Evolutionary conservation across 2,888 invertebrate genomes (phyloP), one percentile per base, ranked within the genome.

Genomic region (Stegana nigrithorax): DNA sequence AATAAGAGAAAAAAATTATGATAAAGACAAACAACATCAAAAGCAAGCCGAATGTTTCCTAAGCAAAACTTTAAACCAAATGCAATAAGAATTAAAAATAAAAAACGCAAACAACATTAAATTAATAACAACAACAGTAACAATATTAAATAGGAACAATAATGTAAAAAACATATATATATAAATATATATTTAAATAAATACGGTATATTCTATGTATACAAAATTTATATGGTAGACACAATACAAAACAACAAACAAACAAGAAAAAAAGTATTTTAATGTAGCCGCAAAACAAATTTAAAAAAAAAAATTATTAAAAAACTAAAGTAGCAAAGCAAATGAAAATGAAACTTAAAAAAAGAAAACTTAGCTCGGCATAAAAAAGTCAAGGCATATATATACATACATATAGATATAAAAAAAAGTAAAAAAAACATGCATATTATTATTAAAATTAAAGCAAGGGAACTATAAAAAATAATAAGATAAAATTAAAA

Each of bases 121-220:
- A 17, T 29, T 47, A 67, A 65, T 59, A 65, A 59, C 51, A 67
- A 65, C 57, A 57, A 75, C 71, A 70, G 65, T 77, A 75, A 75
- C 79, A 75, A 75, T 79, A 75, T 78, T 79, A 79, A 77, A 73
- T 75, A 75, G 80, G 79, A 75, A 75, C 78, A 75, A 75, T 79
- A 75, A 75, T 79, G 79, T 77, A 75, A 72, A 79, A 75, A 79
- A 63, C 50, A 65, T 60, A 58, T 62, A 58, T 57, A 64, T 56
- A 61, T 64, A 45, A 51, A 66, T 50, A 63, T 74, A 80, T 73
- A 78, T 78, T 76, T 78, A 77, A 73, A 78, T 76, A 75, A 58
- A 66, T 68, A 80, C n/a, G n/a, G n/a, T 65, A 76, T 72, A 75
- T 26, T 45, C 72, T 19, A 61, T 51, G 21, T 42, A 44, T 61